These are phyloP conservation scores for Diplodus puntazzo DNA, from an alignment of 2,797 vertebrate species.

Conservation along the genomic window DNA sequence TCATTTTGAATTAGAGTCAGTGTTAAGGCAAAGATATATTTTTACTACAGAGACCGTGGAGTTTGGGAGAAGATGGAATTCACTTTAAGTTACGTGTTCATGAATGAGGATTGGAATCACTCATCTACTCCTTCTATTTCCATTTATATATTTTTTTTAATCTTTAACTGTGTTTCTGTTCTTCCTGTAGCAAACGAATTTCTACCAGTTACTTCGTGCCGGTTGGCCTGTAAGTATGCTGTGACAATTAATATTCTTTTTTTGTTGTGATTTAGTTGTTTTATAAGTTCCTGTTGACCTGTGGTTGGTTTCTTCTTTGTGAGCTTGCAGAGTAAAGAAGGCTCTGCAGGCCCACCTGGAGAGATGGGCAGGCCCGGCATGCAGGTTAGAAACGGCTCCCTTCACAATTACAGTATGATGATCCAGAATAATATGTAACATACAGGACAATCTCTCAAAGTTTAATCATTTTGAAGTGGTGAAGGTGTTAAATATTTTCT, in stretches of 20 bases:
- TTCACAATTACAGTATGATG: background rate
- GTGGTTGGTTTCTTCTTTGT: constrained; percentile 74
- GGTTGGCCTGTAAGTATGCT: constrained; percentile 93
- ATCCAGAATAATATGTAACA: background rate
- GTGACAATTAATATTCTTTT: background rate
- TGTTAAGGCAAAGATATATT: background rate
- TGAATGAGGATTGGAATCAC: background rate
- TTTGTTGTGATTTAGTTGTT: background rate
- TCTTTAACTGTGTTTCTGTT: constrained; percentile 20
- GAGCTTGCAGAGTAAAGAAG: constrained; percentile 86
- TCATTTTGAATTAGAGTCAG: constrained; percentile 23
- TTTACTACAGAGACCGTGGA: background rate
- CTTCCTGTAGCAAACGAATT: constrained; percentile 84
- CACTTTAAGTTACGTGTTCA: background rate
- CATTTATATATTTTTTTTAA: background rate
- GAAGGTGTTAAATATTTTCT: background rate
- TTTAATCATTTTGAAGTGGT: background rate
- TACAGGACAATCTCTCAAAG: background rate
- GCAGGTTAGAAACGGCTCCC: constrained; percentile 80
- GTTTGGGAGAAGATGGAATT: background rate
- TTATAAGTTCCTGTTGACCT: constrained; percentile 45
- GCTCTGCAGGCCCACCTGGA: constrained; percentile 85
- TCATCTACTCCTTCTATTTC: background rate
- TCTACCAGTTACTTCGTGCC: constrained; percentile 88
- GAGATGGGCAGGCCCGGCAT: constrained; percentile 87